Evolutionary conservation across 2,888 invertebrate species (phyloP), one percentile per base, ranked within the genome.

Genomic region (Acronicta alni): DNA sequence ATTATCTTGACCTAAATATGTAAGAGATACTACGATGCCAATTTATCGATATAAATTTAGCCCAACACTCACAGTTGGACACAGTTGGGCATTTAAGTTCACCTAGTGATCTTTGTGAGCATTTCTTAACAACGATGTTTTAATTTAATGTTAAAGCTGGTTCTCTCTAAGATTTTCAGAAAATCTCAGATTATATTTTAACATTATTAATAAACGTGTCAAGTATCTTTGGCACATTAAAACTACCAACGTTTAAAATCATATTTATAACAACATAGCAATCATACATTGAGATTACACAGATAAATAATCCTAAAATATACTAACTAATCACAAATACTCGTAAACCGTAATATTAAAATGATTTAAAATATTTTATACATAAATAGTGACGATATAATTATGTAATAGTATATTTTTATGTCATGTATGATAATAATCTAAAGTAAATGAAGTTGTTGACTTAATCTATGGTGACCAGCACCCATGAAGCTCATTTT

Each of bases 401-500:
- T 32, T 18, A 57, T 47, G 15, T 30, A 54, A 46, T 49, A 35
- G 32, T 49, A 49, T 60, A 8, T 52, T 45, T 47, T 46, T 57
- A 70, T 77, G 77, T 79, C 79, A 79, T 73, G 71, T 70, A 67
- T 62, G 41, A 57, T 65, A 56, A 20, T 58, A 48, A 47, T 42
- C 48, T 67, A 57, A 69, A 66, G 73, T 68, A 45, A 57, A 69
- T 47, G 55, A 56, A 63, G 53, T 72, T 56, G 60, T 68, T 67
- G 48, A 78, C 71, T 72, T 76, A 75, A 42, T 20, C 43, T 72
- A 75, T 57, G 81, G 85, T 81, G 85, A 56, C 86, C 86, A 77
- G 87, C 87, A 85, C 86, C 82, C 38, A 57, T 52, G 51, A 46
- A 60, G 44, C 48, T 65, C 51, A 58, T 63, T 48, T 53, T 46